Conservation (phyloP, 2,888 invertebrate genomes). For the Habrosyne pyritoides region DNA sequence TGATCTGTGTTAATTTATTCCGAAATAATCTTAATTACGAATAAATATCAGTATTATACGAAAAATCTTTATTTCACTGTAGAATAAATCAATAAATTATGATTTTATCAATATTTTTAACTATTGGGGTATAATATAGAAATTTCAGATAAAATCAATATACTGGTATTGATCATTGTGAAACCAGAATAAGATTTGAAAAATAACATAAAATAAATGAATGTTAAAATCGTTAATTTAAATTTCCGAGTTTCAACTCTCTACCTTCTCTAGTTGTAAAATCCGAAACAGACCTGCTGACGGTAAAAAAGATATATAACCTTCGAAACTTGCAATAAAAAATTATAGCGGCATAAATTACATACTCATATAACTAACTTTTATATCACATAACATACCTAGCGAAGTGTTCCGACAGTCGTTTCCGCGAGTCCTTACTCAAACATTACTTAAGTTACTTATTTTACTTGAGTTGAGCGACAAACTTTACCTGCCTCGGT, state of each 20-base stretch:
- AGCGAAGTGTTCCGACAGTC: conserved; percentile 24
- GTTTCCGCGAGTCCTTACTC: conserved; percentile 30
- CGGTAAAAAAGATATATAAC: not conserved
- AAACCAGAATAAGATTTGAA: too few species aligned
- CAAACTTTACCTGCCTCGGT: conserved; percentile 28
- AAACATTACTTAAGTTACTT: conserved; percentile 36
- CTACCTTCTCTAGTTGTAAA: too few species aligned
- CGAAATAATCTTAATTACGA: not conserved
- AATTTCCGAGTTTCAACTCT: too few species aligned
- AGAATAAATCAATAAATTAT: too few species aligned
- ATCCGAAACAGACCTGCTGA: too few species aligned
- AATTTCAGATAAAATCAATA: too few species aligned
- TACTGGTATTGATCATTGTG: too few species aligned
- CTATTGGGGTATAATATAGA: too few species aligned
- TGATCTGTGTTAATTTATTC: not conserved
- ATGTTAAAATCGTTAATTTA: too few species aligned
- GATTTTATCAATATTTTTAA: too few species aligned
- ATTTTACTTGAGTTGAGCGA: conserved; percentile 32
- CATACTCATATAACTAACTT: conserved; percentile 15
- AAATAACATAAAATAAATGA: too few species aligned
- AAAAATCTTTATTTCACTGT: too few species aligned
- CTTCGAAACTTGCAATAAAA: not conserved
- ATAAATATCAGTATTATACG: not conserved
- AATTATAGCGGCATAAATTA: not conserved
- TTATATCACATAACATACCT: conserved; percentile 27